phyloP scores from a whole-genome alignment of 92 coral and sea anemone genomes.

The Isaurus tuberculatus region DNA sequence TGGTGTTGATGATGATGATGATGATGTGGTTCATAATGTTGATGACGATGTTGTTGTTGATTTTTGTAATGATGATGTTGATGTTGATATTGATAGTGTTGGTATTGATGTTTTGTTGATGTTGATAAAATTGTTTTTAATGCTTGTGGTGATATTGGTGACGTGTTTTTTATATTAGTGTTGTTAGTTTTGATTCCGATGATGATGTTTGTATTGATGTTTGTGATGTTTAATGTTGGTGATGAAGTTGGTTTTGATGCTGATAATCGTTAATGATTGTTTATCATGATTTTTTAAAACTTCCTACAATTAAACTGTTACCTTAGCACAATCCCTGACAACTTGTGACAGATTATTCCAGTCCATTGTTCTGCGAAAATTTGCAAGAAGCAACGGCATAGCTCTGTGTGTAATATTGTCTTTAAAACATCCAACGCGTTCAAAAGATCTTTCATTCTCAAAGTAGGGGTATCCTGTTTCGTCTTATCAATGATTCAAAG shows the following conservation, averaged over 20 bases:
- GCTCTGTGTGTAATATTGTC: neutral
- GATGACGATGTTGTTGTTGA: neutral
- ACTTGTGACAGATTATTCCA: constrained; percentile 4
- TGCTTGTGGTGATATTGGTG: too few species aligned
- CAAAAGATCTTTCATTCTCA: constrained; percentile 14
- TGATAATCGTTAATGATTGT: neutral
- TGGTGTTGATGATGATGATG: too few species aligned
- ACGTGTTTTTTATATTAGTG: too few species aligned
- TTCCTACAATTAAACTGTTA: neutral
- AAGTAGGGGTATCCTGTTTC: neutral
- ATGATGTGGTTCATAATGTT: too few species aligned
- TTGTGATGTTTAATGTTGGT: neutral
- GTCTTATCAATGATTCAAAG: neutral
- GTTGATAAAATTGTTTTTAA: neutral
- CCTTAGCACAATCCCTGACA: constrained; percentile 12
- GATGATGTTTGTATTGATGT: neutral
- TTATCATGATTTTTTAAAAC: neutral
- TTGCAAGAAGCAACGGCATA: neutral
- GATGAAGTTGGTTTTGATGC: neutral
- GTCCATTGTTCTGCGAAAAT: neutral
- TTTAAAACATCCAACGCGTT: constrained; percentile 19
- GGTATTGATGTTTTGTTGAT: neutral
- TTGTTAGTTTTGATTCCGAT: too few species aligned
- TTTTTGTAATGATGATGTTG: neutral
- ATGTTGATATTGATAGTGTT: neutral